Base-by-base conservation (phyloP, 2,113 vertebrate genomes). In the Oncorhynchus keta region DNA sequence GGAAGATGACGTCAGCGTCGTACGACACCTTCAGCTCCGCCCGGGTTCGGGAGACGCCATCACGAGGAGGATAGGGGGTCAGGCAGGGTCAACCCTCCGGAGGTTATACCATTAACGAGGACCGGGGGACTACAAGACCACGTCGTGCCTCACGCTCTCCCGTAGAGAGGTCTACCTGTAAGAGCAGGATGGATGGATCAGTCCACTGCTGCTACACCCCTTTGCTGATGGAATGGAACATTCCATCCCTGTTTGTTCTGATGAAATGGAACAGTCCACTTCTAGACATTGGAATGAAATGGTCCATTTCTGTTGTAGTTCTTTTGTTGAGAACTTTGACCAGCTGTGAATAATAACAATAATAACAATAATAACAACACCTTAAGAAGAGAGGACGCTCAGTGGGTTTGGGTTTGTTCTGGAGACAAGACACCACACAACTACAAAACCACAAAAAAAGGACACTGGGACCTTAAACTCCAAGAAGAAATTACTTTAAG, bases 11-110 rank as follows among this genome's bases (percentile, higher is more conserved):
- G 24, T 94, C 93, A 0, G 92, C 93, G 0, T 94, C 93, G 77
- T 94, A 94, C 16, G 93, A 94, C 88, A 94, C 93, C 0, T 94
- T 94, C 70, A 94, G 92, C 89, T 92, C 91, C 32, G 92, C 92
- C 92, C 2, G 90, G 91, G 70, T 92, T 94, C 0, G 93, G 89
- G 26, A 82, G 88, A 78, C 84, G 90, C 78, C 90, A 88, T 64
- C 90, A 49, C 2, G 92, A 90, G 11, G 91, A 92, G 80, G 91
- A 92, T n/a, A 81, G 76, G 55, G 89, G 83, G 64, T 85, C 90
- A 87, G 66, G 68, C 7, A 49, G 88, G 81, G 87, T 89, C 81
- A 90, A 87, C 72, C 79, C 89, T 57, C 74, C 88, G 0, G 93
- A 94, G 85, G 92, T 93, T 79, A 94, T 93, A 83, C 92, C 93